Conservation (phyloP, 2,797 vertebrate genomes). For the Benthosema pterotum region DNA sequence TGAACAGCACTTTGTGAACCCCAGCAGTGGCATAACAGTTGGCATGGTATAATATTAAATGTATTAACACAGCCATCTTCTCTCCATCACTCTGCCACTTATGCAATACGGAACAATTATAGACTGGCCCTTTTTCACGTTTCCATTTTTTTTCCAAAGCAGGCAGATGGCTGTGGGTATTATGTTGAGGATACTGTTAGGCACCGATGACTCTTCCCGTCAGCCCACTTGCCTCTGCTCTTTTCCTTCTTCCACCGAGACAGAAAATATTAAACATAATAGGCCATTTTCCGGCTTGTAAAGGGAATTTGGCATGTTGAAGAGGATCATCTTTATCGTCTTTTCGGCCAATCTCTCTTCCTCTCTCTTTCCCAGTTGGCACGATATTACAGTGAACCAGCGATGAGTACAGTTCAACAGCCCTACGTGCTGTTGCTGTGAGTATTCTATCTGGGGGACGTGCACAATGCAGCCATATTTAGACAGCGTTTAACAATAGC, state of each 20-base stretch:
- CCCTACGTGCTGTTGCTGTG: background rate
- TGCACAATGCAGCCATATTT: background rate
- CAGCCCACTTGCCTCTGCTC: conserved; percentile 66
- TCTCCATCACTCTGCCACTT: conserved; percentile 51
- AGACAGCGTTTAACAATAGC: background rate
- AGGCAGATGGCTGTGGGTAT: conserved; percentile 69
- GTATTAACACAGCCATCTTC: conserved; percentile 49
- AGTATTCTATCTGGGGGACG: conserved; percentile 4
- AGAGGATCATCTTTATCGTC: conserved; percentile 33
- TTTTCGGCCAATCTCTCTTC: conserved; percentile 32
- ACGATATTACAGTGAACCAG: background rate
- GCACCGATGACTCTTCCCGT: conserved; percentile 66
- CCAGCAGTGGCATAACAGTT: conserved; percentile 57
- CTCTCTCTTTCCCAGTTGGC: conserved; percentile 4
- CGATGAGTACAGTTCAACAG: conserved; percentile 10
- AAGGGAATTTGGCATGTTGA: conserved; percentile 32
- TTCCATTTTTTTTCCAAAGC: conserved; percentile 42
- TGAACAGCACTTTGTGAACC: too few relatives aligned
- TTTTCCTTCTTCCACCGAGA: conserved; percentile 57
- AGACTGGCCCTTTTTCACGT: conserved; percentile 40
- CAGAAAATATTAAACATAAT: conserved; percentile 62
- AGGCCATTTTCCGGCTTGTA: conserved; percentile 48
- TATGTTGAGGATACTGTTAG: conserved; percentile 67
- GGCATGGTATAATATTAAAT: conserved; percentile 50
- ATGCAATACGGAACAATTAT: conserved; percentile 65